These are phyloP conservation scores for Ruditapes philippinarum DNA, from an alignment of 1,140 invertebrate species.

Conservation along the genomic window DNA sequence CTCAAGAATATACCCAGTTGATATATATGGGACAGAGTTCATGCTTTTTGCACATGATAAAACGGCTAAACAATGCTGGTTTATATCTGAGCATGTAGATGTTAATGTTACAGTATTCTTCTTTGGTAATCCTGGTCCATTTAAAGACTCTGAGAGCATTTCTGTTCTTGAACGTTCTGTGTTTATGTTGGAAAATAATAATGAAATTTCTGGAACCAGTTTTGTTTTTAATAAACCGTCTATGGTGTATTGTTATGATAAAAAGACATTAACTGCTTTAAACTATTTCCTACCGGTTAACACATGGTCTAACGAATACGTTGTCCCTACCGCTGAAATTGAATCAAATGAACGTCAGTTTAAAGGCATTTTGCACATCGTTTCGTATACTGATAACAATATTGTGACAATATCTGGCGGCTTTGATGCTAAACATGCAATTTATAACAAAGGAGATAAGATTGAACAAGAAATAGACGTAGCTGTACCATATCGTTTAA, in stretches of 20 bases:
- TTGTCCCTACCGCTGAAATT: neutral
- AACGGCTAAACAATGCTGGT: neutral
- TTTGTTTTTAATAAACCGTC: slow-evolving; percentile 14
- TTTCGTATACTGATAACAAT: slow-evolving; percentile 31
- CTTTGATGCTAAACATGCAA: slow-evolving; percentile 1
- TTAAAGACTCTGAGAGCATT: too few species aligned
- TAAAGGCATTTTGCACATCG: neutral
- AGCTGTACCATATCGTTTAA: neutral
- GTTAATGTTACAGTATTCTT: neutral
- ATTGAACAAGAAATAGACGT: slow-evolving; percentile 22
- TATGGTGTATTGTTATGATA: neutral
- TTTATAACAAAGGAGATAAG: slow-evolving; percentile 33
- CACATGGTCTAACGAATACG: slow-evolving; percentile 17
- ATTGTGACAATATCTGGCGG: slow-evolving; percentile 30
- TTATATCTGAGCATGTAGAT: neutral
- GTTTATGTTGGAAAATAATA: neutral
- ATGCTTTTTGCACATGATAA: neutral
- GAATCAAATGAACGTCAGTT: neutral
- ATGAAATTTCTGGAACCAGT: neutral
- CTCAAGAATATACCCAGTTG: neutral
- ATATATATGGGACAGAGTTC: slow-evolving; percentile 15
- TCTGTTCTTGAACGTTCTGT: too few species aligned
- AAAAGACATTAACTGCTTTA: neutral
- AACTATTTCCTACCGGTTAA: neutral
- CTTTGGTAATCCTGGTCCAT: neutral